Evolutionary conservation across 2,888 invertebrate species (phyloP), one percentile per base, ranked within the genome.

Genomic region (Drosophila fungiperda): DNA sequence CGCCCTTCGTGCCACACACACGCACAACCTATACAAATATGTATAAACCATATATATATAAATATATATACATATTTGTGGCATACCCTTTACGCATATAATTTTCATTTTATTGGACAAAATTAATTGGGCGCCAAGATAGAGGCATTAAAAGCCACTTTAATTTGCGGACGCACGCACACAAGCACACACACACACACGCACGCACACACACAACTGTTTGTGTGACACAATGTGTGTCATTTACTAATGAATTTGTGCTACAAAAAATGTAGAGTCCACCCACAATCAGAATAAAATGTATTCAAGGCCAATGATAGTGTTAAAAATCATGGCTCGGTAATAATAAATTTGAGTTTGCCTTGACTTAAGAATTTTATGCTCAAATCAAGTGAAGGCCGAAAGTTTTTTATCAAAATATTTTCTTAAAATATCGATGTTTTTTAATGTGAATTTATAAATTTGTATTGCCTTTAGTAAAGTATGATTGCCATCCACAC

Each of bases 51-150:
- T 15, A 45, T 32, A 38, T 26, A 40, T 15, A 23, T 12, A 35
- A 45, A 33, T 50, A 29, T 48, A 33, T 60, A n/a, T 60, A 6
- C 48, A 15, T 58, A 57, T 57, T 40, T 75, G 71, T 23, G 42
- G 42, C 20, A 57, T 80, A 84, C 70, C 68, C 74, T 76, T 76
- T 87, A 77, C 83, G 88, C 88, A 86, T 77, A 86, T 78, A 75
- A 83, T 86, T 88, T 88, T 86, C 73, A 76, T 87, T 87, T 87
- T 88, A 88, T 87, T 88, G 87, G 76, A 84, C 82, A 75, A 82
- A 88, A 87, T 88, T 86, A 87, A 88, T 87, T 87, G 87, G 82
- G 87, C 84, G 87, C 87, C 87, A 81, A 82, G 86, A 88, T 87
- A 84, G 87, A 87, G 79, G 82, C 89, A 87, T 88, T 88, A 87